Evolutionary conservation across 64 coral and sea anemone genomes (phyloP).

Genomic region (Stichodactyla mertensii): DNA sequence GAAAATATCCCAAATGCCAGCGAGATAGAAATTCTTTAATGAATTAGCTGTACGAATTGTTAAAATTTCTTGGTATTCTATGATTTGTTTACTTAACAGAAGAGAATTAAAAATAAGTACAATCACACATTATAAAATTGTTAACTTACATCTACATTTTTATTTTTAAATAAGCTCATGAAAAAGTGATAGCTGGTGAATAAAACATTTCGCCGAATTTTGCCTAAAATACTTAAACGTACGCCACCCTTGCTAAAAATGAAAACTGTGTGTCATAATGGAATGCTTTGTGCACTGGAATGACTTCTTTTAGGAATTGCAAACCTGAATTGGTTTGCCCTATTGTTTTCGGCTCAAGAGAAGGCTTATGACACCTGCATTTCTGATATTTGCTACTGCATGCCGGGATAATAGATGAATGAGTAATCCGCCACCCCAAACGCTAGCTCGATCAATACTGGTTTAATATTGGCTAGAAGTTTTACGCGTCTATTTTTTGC

Average conservation of each 20-base stretch:
- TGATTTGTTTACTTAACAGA: background rate
- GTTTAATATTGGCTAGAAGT: background rate
- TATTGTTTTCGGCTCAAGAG: background rate
- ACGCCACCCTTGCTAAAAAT: background rate
- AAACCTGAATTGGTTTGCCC: background rate
- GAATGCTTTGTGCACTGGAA: background rate
- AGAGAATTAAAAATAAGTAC: background rate
- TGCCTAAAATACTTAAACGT: too few species aligned
- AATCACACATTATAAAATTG: background rate
- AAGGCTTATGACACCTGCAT: background rate
- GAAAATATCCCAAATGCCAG: background rate
- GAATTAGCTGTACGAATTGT: background rate
- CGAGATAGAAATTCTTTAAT: background rate
- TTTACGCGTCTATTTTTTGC: background rate
- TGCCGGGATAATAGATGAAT: background rate
- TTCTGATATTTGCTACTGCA: background rate
- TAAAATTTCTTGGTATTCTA: background rate
- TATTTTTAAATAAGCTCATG: background rate
- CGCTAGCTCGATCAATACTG: background rate
- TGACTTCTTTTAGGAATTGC: background rate
- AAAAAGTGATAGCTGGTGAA: too few species aligned
- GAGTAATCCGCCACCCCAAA: background rate
- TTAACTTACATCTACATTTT: background rate
- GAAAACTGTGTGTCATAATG: background rate
- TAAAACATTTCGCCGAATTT: too few species aligned